These are phyloP conservation scores for Beroe ovata DNA, from an alignment of 37 sponge, comb jelly and placozoan genomes.

Conservation along the genomic window DNA sequence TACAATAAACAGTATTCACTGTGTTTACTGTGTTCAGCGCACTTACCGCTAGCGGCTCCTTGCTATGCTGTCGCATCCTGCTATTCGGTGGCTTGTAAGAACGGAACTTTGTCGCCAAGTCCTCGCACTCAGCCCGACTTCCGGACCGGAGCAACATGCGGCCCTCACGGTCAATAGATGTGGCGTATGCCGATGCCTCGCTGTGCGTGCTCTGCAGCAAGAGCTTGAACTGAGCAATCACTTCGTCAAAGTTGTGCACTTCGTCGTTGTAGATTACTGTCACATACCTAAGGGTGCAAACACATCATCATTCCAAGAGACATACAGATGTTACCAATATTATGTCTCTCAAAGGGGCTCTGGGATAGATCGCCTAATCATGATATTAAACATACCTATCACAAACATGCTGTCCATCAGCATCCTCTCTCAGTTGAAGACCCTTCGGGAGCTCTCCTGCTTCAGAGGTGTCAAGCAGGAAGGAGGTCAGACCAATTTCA, in stretches of 20 bases:
- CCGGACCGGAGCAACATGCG: slow-evolving; percentile 19
- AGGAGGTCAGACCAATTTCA: background rate
- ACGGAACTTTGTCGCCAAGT: slow-evolving; percentile 9
- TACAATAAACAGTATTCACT: too few relatives aligned
- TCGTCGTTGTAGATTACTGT: slow-evolving; percentile 60
- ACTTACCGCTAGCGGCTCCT: slow-evolving; percentile 44
- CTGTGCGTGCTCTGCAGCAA: slow-evolving; percentile 40
- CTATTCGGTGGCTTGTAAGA: background rate
- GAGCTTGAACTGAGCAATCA: slow-evolving; percentile 55
- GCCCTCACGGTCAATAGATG: slow-evolving; percentile 37
- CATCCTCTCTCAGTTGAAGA: background rate
- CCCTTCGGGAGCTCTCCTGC: background rate
- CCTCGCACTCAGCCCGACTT: slow-evolving; percentile 5
- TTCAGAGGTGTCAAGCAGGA: background rate
- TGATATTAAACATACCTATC: too few relatives aligned
- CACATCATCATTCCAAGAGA: too few relatives aligned
- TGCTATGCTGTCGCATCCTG: background rate
- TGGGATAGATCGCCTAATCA: too few relatives aligned
- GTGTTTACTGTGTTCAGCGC: too few relatives aligned
- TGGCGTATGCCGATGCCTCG: slow-evolving; percentile 53
- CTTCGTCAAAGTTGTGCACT: slow-evolving; percentile 64
- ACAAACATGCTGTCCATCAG: background rate
- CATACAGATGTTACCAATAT: too few relatives aligned
- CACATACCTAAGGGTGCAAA: slow-evolving; percentile 30
- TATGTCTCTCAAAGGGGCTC: too few relatives aligned